These are phyloP conservation scores for Pseudorectes ferrugineus DNA, from an alignment of 2,113 vertebrate species.

Conservation along the genomic window DNA sequence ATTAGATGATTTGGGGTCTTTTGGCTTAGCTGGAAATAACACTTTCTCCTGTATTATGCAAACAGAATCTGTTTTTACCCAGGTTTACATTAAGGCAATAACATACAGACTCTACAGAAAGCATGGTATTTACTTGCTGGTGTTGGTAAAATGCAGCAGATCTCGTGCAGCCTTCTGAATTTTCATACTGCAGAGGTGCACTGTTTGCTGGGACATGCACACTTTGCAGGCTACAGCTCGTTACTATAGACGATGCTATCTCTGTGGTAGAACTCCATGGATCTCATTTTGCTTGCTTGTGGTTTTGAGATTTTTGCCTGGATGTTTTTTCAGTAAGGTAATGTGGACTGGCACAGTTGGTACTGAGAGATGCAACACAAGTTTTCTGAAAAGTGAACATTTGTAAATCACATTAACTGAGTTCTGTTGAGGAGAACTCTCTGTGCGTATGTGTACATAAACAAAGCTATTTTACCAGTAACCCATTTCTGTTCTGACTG, in stretches of 20 bases:
- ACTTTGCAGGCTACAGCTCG: not conserved
- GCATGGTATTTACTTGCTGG: not conserved
- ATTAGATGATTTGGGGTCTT: not conserved
- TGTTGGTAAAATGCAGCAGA: not conserved
- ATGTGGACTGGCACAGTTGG: not conserved
- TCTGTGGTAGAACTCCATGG: not conserved
- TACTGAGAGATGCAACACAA: not conserved
- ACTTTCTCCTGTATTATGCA: not conserved
- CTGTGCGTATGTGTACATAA: not conserved
- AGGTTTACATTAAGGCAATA: not conserved
- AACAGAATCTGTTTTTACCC: not conserved
- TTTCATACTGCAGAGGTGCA: not conserved
- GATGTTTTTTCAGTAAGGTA: not conserved
- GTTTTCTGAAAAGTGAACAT: not conserved
- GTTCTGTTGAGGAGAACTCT: not conserved
- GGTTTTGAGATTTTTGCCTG: not conserved
- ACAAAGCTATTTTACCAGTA: not conserved
- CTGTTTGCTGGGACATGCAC: not conserved
- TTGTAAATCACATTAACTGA: not conserved
- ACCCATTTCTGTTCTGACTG: not conserved
- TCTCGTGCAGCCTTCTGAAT: not conserved
- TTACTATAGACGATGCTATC: not conserved
- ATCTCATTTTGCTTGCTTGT: not conserved
- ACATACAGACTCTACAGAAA: not conserved
- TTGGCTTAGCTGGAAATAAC: not conserved